Conservation (phyloP, 2,797 vertebrate species). For the Peromyscus aztecus region DNA sequence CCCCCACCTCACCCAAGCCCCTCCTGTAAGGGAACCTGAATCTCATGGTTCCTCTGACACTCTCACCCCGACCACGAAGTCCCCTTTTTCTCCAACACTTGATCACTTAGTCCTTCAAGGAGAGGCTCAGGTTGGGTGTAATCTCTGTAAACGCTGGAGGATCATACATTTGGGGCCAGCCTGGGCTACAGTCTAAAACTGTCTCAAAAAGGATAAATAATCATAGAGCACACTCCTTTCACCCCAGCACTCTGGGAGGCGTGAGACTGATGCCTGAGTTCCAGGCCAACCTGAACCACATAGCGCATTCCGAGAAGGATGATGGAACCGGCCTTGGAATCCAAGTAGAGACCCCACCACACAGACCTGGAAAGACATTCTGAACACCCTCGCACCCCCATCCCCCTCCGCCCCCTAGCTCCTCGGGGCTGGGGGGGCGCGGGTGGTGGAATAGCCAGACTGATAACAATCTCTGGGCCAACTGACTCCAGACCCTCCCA, state of each 20-base stretch:
- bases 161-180: background rate
- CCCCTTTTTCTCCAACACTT: background rate
- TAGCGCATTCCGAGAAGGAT: background rate
- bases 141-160: background rate
- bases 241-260: background rate
- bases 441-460: background rate
- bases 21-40: background rate
- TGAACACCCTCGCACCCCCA: background rate
- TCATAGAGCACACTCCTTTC: background rate
- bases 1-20: background rate
- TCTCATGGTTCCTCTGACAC: background rate
- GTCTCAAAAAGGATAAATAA: background rate
- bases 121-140: background rate
- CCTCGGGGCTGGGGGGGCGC: background rate
- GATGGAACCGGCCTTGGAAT: background rate
- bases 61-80: background rate
- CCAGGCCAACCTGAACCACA: background rate
- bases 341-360: background rate
- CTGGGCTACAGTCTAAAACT: background rate
- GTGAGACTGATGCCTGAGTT: background rate
- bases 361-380: background rate
- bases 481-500: background rate
- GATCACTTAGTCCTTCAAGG: background rate
- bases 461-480: slow-evolving; percentile 18
- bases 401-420: background rate